phyloP scores from a whole-genome alignment of 2,888 invertebrate genomes.

The Drosophila picticornis region DNA sequence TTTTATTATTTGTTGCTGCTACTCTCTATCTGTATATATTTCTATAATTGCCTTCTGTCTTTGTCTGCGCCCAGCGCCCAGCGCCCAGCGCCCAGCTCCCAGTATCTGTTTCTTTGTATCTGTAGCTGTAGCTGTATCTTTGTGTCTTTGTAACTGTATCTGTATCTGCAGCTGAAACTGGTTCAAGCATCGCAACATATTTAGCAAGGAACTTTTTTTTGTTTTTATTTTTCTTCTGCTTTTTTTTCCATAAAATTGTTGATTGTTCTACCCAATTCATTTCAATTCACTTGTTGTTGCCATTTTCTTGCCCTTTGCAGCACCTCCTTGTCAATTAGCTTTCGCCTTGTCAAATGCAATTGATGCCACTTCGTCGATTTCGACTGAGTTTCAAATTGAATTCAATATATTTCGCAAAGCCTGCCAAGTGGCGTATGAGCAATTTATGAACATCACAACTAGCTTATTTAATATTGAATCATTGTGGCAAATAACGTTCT shows the following conservation, averaged over 20 bases:
- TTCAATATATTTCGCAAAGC: slow-evolving; percentile 2
- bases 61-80: slow-evolving; percentile 58
- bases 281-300: slow-evolving; percentile 25
- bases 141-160: slow-evolving; percentile 27
- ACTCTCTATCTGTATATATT: slow-evolving; percentile 53
- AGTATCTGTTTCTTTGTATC: slow-evolving; percentile 43
- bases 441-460: slow-evolving; percentile 24
- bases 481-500: not conserved
- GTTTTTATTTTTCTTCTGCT: slow-evolving; percentile 14
- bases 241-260: slow-evolving; percentile 48
- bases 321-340: slow-evolving; percentile 13
- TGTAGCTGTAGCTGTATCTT: slow-evolving; percentile 22
- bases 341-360: slow-evolving; percentile 31
- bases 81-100: slow-evolving; percentile 40
- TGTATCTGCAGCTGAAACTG: slow-evolving; percentile 34
- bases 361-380: slow-evolving; percentile 36
- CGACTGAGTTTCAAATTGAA: slow-evolving; percentile 30
- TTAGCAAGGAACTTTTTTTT: slow-evolving; percentile 29
- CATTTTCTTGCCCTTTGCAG: not conserved
- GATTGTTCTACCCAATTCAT: slow-evolving; percentile 28
- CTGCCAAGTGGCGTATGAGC: slow-evolving; percentile 7
- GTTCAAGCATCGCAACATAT: slow-evolving; percentile 51
- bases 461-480: slow-evolving; percentile 21
- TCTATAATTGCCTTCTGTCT: slow-evolving; percentile 74
- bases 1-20: slow-evolving; percentile 77